These are phyloP conservation scores for Embiotoca jacksoni DNA, from an alignment of 2,113 vertebrate genomes.

Conservation along the genomic window DNA sequence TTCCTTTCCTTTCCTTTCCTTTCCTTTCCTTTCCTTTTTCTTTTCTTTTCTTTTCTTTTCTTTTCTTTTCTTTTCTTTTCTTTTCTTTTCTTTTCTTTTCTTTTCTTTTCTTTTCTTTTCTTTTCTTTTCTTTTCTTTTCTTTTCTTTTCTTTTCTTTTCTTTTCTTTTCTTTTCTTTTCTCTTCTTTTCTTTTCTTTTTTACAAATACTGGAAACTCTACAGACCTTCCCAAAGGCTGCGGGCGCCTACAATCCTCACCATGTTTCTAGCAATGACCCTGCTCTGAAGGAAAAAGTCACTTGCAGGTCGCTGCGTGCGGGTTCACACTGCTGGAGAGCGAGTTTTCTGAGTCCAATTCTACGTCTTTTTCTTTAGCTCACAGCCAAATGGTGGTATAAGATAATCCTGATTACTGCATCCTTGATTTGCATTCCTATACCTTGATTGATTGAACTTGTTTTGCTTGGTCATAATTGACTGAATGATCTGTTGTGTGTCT, in stretches of 20 bases:
- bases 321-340: slow-evolving; percentile 47
- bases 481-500: slow-evolving; percentile 70
- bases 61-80: background rate
- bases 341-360: slow-evolving; percentile 28
- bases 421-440: slow-evolving; percentile 71
- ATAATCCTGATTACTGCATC: slow-evolving; percentile 70
- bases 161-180: background rate
- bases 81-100: background rate
- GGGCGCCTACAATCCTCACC: slow-evolving; percentile 12
- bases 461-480: slow-evolving; percentile 77
- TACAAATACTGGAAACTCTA: slow-evolving; percentile 29
- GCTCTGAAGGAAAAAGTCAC: slow-evolving; percentile 26
- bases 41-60: background rate
- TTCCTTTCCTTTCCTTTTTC: no score
- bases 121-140: background rate
- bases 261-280: slow-evolving; percentile 39
- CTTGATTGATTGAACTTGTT: slow-evolving; percentile 73
- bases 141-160: background rate
- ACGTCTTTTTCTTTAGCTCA: slow-evolving; percentile 57
- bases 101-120: background rate
- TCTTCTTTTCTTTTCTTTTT: slow-evolving; percentile 5
- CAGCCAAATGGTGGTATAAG: slow-evolving; percentile 62
- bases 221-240: slow-evolving; percentile 14
- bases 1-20: background rate
- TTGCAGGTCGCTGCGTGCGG: slow-evolving; percentile 18